A percentile compares a stretch with the other conserved stretches of the same genome.
Conservation (phyloP, 2,113 vertebrate genomes). For the Hippocampus zosterae region DNA sequence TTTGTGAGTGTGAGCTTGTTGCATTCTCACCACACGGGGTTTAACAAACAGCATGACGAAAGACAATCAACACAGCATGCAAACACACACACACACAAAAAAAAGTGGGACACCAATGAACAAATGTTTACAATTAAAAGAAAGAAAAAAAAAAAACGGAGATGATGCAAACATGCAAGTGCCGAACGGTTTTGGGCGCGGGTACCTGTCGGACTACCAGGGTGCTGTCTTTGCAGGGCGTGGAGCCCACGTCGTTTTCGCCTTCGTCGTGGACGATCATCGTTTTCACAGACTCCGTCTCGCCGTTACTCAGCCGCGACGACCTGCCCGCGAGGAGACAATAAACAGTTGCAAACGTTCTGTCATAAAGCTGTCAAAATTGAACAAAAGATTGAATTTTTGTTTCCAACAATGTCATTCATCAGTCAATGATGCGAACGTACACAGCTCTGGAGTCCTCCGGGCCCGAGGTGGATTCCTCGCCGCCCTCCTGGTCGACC, state of each 20-base stretch:
- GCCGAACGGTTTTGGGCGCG: background rate
- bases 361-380: too few relatives aligned
- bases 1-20: background rate
- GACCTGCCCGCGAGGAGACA: constrained; percentile 49
- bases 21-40: background rate
- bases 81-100: too few relatives aligned
- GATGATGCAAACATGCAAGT: background rate
- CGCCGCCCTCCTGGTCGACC: constrained; percentile 89
- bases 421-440: constrained; percentile 40
- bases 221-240: constrained; percentile 96
- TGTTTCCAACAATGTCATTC: too few relatives aligned
- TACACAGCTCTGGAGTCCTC: constrained; percentile 92
- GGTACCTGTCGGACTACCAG: constrained; percentile 95
- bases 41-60: background rate
- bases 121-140: background rate
- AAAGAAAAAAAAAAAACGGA: background rate
- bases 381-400: too few relatives aligned
- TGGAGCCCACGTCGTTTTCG: constrained; percentile 87
- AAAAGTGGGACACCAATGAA: background rate
- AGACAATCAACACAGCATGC: constrained; percentile 2
- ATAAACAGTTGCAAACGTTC: background rate
- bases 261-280: constrained; percentile 94
- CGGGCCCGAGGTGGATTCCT: constrained; percentile 89
- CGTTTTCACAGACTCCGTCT: constrained; percentile 91
- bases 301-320: constrained; percentile 91